Base-by-base conservation (phyloP, 2,113 vertebrate species). In the Hemibagrus wyckioides region DNA sequence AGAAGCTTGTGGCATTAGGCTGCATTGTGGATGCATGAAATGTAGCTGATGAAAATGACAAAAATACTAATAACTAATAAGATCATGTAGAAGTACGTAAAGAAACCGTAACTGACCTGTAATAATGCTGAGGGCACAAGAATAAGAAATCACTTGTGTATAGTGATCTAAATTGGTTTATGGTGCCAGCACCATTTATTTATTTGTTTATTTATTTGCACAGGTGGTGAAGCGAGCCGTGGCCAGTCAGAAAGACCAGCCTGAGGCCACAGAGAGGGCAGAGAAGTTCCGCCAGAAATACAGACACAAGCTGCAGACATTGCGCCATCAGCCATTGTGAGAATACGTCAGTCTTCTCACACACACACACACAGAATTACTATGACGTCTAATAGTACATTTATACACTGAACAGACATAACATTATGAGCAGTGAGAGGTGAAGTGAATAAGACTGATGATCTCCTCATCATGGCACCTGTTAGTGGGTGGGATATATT, bases 251-350 rank as follows among this genome's bases (percentile, higher is more conserved):
- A 97, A 97, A 0, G 97, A 97, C 84, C 94, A 96, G 0, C 79
- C 89, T 0, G 96, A 98, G 15, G 97, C 97, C 0, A 85, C 57
- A 0, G 95, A 96, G 92, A 93, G 98, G 89, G 98, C 97, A 0
- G 97, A 98, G 89, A 99, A 99, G 92, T 99, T 99, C 94, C 95
- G 97, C 0, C 97, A 97, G 92, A 99, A 99, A 63, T 99, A 99
- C 92, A 91, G 97, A 93, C 95, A 97, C 82, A 99, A 99, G 91
- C 96, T 99, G 1, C 97, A 99, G 94, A 98, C 98, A 0, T 95
- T 99, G 76, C 94, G 97, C 7, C 96, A 97, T 10, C 98, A 99
- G 92, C 98, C 98, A 0, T 99, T 97, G 98, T 99, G 92, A 97
- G 97, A 91, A 52, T 23, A 52, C 6, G 2, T 77, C 33, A 77